Evolutionary conservation across 92 coral and sea anemone species (phyloP).

Genomic region (Hydrozoanthus gracilis): DNA sequence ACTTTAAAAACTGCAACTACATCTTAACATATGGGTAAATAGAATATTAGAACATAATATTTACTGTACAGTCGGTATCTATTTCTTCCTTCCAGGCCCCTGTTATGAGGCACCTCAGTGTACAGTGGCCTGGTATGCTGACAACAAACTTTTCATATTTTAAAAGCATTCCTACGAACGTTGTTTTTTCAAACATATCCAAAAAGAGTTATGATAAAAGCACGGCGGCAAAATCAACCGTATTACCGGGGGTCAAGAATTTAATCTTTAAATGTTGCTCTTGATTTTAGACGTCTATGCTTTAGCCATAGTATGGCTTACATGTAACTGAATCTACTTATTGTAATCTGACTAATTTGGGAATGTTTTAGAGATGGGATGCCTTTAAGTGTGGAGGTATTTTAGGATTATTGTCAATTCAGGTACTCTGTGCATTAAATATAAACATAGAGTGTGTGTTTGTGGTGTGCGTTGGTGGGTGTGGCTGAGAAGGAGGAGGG

Average conservation of each 20-base stretch:
- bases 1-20: too few relatives aligned
- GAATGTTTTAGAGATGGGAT: not conserved
- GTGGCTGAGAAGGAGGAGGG: not conserved
- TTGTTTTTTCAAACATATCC: not conserved
- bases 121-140: too few relatives aligned
- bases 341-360: constrained; percentile 6
- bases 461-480: not conserved
- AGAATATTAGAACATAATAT: too few relatives aligned
- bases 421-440: not conserved
- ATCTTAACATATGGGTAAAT: too few relatives aligned
- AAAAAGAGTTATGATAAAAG: not conserved
- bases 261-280: not conserved
- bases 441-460: not conserved
- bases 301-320: not conserved
- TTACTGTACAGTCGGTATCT: too few relatives aligned
- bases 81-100: too few relatives aligned
- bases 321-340: not conserved
- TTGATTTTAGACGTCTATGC: not conserved
- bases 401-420: too few relatives aligned
- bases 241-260: constrained; percentile 21
- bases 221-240: not conserved
- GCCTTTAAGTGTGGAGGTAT: not conserved
- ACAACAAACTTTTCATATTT: not conserved
- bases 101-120: too few relatives aligned
- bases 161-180: not conserved